These are phyloP conservation scores for Myopa tessellatipennis DNA, from an alignment of 2,888 invertebrate species.

Conservation along the genomic window DNA sequence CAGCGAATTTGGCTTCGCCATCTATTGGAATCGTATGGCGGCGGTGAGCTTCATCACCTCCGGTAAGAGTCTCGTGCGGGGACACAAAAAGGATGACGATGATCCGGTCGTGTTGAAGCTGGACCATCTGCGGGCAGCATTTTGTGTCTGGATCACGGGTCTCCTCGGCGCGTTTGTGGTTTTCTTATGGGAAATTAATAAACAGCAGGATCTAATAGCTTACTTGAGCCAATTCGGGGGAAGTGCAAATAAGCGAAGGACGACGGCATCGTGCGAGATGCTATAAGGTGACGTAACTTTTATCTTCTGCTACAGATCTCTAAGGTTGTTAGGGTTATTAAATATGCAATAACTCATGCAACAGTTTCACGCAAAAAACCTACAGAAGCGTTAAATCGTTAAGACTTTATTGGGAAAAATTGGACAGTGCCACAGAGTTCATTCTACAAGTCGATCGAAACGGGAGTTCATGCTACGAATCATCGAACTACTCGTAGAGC, in stretches of 20 bases:
- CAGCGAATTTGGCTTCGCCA: constrained; percentile 70
- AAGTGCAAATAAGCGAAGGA: not conserved
- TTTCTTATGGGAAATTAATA: constrained; percentile 53
- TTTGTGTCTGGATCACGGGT: constrained; percentile 60
- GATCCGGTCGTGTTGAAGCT: constrained; percentile 60
- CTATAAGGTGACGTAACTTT: no score
- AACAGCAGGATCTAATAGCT: not conserved
- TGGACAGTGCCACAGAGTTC: no score
- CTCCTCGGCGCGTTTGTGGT: constrained; percentile 50
- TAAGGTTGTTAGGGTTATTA: no score
- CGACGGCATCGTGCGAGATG: not conserved
- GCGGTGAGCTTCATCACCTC: constrained; percentile 56
- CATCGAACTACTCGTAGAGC: not conserved
- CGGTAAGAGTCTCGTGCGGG: constrained; percentile 51
- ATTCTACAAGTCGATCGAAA: no score
- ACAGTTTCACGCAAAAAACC: no score
- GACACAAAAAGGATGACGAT: constrained; percentile 47
- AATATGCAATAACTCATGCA: no score
- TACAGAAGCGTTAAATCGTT: no score
- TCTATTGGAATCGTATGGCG: constrained; percentile 64
- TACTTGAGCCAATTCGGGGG: not conserved
- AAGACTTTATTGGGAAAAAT: no score
- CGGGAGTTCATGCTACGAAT: no score
- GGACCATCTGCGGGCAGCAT: constrained; percentile 62
- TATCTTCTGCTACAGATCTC: no score